Evolutionary conservation across 2,797 vertebrate species (phyloP), one percentile per base, ranked within the genome.

Genomic region (Eulemur albifrons): DNA sequence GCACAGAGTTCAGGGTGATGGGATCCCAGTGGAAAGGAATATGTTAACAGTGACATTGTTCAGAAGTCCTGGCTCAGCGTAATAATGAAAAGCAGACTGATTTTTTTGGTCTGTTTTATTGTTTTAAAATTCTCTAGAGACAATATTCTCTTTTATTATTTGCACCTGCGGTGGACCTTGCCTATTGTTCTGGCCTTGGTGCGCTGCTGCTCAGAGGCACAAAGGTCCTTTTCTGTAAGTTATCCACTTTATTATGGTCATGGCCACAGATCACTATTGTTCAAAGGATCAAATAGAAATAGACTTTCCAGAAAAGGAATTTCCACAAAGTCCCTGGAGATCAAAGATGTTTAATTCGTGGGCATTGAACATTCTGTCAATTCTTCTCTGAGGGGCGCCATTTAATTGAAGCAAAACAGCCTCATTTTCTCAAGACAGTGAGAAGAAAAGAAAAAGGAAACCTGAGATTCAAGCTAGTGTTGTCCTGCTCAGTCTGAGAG

Each of bases 41-140:
- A 8, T 13, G 23, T 38, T 65, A 63, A 20, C 73, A 69, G 9
- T 73, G 25, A 45, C 43, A 20, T 23, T 61, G 2, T 77, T 89
- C 40, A n/a, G 20, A 69, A 96, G 20, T 38, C 20, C 83, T 91
- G 54, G 32, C 25, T 83, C 18, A 67, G 40, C 13, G 32, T 79
- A 89, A 48, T 67, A 69, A 40, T 50, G 72, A 67, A 91, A 79
- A 79, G 6, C 20, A 63, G 59, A 45, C 12, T 92, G 65, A 15
- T 54, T 48, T 86, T 95, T 77, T 12, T 20, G 25, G 6, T 43
- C 27, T 14, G 1, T 82, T 79, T 88, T 52, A 35, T 70, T 96
- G 80, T 91, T 93, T 96, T 91, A 73, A 80, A 76, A 90, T 95
- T 95, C 75, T 91, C 23, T 87, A 17, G 23, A 93, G 84, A 72